These are phyloP conservation scores for Sus scrofa DNA, from an alignment of 2,113 vertebrate species.

Conservation along the genomic window T2T-Sscrofa CM000812.6:251735501-251736000, in stretches of 20 bases:
- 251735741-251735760: not conserved
- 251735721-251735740: not conserved
- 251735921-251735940: not conserved
- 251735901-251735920: not conserved
- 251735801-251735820: not conserved
- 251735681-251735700: not conserved
- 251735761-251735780: not conserved
- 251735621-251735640: not conserved
- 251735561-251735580: too few relatives aligned
- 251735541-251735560: not conserved
- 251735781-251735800: not conserved
- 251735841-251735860: not conserved
- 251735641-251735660: not conserved
- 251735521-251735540: not conserved
- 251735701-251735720: not conserved
- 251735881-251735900: not conserved
- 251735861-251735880: not conserved
- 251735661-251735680: not conserved
- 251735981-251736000: not conserved
- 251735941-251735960: not conserved
- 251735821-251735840: not conserved
- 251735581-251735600: not conserved
- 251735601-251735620: conserved; percentile 1
- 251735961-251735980: not conserved
- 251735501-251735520: not conserved